Evolutionary conservation across 2,113 vertebrate species (phyloP).

Genomic region (Pluvialis apricaria): DNA sequence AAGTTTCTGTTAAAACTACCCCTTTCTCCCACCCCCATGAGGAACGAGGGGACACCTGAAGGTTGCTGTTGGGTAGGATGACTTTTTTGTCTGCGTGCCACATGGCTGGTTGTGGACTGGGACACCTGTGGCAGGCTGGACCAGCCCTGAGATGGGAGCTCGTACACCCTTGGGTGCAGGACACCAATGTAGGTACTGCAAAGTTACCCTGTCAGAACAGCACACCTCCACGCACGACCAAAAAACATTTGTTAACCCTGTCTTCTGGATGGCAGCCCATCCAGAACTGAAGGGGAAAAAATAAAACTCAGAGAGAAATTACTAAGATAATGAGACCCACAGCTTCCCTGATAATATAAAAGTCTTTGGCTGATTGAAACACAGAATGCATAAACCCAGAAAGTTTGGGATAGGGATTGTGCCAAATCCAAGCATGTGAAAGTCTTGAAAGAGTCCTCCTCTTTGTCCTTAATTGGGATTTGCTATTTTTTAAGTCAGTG

Average conservation of each 20-base stretch:
- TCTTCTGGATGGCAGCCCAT: background rate
- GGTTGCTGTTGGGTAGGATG: too few relatives aligned
- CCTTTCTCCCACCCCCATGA: background rate
- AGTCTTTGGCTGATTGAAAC: background rate
- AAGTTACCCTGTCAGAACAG: background rate
- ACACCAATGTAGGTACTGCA: rapidly evolving
- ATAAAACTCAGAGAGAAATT: background rate
- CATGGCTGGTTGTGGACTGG: background rate
- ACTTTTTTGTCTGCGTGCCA: background rate
- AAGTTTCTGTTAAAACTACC: background rate
- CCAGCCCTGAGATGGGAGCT: background rate
- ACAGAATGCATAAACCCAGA: background rate
- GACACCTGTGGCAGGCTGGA: background rate
- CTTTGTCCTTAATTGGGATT: background rate
- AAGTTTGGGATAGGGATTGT: background rate
- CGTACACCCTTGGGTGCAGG: background rate
- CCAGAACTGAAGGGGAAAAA: background rate
- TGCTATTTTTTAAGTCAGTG: background rate
- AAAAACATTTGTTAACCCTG: background rate
- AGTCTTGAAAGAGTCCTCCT: background rate
- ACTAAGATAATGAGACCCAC: background rate
- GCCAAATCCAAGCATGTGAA: background rate
- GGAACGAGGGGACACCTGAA: background rate
- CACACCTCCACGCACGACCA: background rate
- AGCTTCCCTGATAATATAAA: background rate